Base-by-base conservation (phyloP, 1,140 invertebrate species). In the Drosophila sp. region DNA sequence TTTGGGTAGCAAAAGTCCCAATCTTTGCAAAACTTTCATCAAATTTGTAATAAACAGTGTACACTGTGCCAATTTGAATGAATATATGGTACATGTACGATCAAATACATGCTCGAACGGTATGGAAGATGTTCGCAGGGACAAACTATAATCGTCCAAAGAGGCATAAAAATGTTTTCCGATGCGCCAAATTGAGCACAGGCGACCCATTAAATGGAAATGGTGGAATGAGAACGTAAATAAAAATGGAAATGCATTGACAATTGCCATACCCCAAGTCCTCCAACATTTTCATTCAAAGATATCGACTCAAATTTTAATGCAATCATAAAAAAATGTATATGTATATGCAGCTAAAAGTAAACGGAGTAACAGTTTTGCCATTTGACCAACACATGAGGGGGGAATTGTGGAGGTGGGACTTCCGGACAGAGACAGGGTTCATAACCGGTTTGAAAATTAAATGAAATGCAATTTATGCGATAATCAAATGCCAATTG, bases 301-400 rank as follows among this genome's bases (percentile, higher is more conserved):
- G 77, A 76, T 82, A 82, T 82, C 78, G 82, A 82, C 79, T 74
- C 82, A 75, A 82, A 82, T 82, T 82, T 78, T 57, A 78, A 75
- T 64, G 69, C 74, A 74, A 81, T 48, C 29, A 77, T 69, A 50
- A 67, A 82, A 76, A 14, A 61, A 46, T 4, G 7, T 34, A 34
- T 34, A 34, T 34, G 7, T 4, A 36, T 36, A 29, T 51, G 41
- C 41, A 27, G 32, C 51, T 63, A 38, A 59, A 45, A 45, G 27
- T 9, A 36, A 36, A 11, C 9, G 34, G 34, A 38, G 36, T 3
- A 13, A 38, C 9, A 38, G 2, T 38, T 38, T 13, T 38, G 11
- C 9, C n/a, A 9, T 36, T 36, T 36, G 34, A n/a, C 9, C 34
- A 36, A 9, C 34, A 36, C 34, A 11, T 36, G 34, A 36, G n/a